Evolutionary conservation across 2,888 invertebrate genomes (phyloP).

Genomic region (Prosopocoilus inquinatus): DNA sequence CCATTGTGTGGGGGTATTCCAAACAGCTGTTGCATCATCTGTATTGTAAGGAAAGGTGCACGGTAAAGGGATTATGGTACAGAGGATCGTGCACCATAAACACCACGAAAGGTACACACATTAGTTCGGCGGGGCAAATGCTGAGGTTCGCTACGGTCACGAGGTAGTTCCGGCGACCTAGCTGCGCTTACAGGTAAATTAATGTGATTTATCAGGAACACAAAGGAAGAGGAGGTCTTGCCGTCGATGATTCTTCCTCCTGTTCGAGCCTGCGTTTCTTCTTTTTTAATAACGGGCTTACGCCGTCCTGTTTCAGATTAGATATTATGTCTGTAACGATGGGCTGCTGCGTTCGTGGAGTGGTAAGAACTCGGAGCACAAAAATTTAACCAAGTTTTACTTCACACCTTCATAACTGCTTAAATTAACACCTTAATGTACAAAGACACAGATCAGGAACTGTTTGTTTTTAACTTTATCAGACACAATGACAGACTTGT

Average conservation of each 20-base stretch:
- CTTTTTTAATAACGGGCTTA: not conserved
- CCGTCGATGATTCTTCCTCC: not conserved
- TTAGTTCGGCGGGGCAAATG: not conserved
- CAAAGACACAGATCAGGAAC: conserved; percentile 8
- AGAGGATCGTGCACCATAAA: conserved; percentile 12
- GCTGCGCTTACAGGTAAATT: not conserved
- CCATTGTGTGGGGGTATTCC: conserved; percentile 11
- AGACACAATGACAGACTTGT: conserved; percentile 54
- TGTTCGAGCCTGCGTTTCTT: not conserved
- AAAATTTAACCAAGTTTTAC: not conserved
- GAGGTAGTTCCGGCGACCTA: not conserved
- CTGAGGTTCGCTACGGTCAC: not conserved
- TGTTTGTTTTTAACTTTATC: conserved; percentile 9
- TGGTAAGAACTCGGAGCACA: not conserved
- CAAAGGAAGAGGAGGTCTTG: not conserved
- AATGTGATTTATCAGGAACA: not conserved
- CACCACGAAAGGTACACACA: conserved; percentile 1
- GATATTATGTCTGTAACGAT: conserved; percentile 5
- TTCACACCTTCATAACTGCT: not conserved
- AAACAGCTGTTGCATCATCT: conserved; percentile 27
- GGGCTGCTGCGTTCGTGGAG: not conserved
- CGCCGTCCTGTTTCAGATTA: conserved; percentile 9
- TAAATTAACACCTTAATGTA: conserved; percentile 7
- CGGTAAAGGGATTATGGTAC: conserved; percentile 11
- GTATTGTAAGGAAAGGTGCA: conserved; percentile 17